These are phyloP conservation scores for Diaprepes abbreviatus DNA, from an alignment of 2,888 invertebrate species.

Conservation along the genomic window DNA sequence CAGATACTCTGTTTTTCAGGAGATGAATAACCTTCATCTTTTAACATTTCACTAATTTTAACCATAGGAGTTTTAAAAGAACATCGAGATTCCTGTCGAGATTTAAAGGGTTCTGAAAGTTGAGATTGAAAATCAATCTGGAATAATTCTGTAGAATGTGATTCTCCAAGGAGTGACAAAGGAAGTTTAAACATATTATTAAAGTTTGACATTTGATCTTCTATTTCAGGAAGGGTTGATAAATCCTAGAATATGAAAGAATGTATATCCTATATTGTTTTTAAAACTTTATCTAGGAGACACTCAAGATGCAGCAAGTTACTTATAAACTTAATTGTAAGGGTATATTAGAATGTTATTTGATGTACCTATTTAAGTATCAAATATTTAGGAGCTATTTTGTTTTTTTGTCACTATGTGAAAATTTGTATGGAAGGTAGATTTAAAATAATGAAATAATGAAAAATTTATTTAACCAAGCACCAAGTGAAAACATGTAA, in stretches of 20 bases:
- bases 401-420: too few species aligned
- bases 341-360: too few species aligned
- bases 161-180: background rate
- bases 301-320: too few species aligned
- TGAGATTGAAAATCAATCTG: constrained; percentile 10
- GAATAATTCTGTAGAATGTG: constrained; percentile 25
- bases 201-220: constrained; percentile 38
- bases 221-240: constrained; percentile 54
- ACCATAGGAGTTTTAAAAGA: background rate
- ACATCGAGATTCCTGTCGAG: background rate
- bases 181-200: constrained; percentile 42
- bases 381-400: too few species aligned
- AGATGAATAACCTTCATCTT: constrained; percentile 56
- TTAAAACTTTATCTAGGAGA: too few species aligned
- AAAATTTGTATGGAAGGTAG: too few species aligned
- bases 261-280: too few species aligned
- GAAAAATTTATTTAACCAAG: too few species aligned
- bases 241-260: constrained; percentile 53
- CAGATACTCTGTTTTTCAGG: constrained; percentile 58
- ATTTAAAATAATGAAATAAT: too few species aligned
- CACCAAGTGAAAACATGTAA: too few species aligned
- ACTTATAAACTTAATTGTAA: too few species aligned
- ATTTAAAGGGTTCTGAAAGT: constrained; percentile 3
- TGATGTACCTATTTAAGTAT: too few species aligned
- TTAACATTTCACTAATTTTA: constrained; percentile 35